Percentiles rank a stretch among this genome's conserved stretches.
Conservation (phyloP, 2,888 invertebrate species). For the Flabesymbios commensalis region DNA sequence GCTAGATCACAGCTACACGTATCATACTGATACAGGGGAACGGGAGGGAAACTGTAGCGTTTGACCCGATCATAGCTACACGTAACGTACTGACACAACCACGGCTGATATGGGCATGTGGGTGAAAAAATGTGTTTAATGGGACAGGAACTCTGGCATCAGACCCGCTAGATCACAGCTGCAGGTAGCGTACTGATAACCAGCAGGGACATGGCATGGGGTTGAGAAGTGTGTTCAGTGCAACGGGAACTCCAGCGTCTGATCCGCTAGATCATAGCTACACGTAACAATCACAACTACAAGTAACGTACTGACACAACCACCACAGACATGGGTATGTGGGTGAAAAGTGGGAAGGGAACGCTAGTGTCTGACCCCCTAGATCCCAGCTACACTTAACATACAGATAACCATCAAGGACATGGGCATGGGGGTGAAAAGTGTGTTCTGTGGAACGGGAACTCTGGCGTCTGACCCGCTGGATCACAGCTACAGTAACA, state of each 20-base stretch:
- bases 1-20: constrained; percentile 2
- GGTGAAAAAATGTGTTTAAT: constrained; percentile 3
- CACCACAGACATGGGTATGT: background rate
- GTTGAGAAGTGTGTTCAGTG: background rate
- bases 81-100: background rate
- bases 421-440: constrained; percentile 2
- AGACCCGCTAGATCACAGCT: constrained; percentile 4
- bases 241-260: too few relatives aligned
- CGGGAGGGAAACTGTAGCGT: too few relatives aligned
- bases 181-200: background rate
- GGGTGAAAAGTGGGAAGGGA: constrained; percentile 5
- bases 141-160: too few relatives aligned
- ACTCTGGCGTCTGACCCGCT: too few relatives aligned
- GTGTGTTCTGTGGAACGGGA: too few relatives aligned
- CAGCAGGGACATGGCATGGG: background rate
- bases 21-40: too few relatives aligned
- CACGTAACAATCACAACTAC: too few relatives aligned
- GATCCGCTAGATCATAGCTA: constrained; percentile 6
- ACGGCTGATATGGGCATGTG: background rate
- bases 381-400: background rate
- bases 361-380: too few relatives aligned
- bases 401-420: too few relatives aligned
- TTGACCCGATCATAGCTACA: too few relatives aligned
- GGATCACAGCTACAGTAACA: constrained; percentile 1
- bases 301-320: background rate